Conservation (phyloP, 30 jellyfish, hydroid and myxozoan genomes). For the Aurelia coerulea region DNA sequence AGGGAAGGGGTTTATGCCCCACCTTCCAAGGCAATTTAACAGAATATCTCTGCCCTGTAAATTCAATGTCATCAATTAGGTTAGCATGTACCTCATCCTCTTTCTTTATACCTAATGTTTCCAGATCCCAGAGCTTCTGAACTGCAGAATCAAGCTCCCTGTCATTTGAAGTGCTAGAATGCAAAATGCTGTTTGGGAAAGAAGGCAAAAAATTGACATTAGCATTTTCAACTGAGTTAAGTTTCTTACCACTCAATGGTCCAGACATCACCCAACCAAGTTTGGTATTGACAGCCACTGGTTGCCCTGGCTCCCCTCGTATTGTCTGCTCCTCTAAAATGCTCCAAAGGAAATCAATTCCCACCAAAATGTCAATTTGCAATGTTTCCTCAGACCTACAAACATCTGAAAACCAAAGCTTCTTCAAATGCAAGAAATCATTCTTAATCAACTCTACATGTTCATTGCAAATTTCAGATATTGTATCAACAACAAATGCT, state of each 20-base stretch:
- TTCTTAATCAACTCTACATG: no score
- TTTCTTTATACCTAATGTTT: conserved; percentile 51
- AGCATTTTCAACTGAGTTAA: conserved; percentile 12
- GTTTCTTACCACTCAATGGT: conserved; percentile 11
- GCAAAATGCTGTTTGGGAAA: no score
- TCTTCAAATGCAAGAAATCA: no score
- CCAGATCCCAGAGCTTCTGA: conserved; percentile 59
- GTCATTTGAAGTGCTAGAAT: not conserved
- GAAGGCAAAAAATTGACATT: not conserved
- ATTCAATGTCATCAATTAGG: conserved; percentile 37
- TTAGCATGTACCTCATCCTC: conserved; percentile 49
- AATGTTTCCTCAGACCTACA: no score
- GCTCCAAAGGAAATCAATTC: no score
- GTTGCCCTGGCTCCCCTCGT: conserved; percentile 53
- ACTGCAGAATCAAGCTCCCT: conserved; percentile 4
- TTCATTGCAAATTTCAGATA: no score
- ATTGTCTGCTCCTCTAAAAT: no score
- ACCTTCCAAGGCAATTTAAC: conserved; percentile 71
- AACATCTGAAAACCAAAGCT: no score
- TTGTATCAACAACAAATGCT: no score
- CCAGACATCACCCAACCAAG: conserved; percentile 44
- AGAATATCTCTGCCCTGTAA: conserved; percentile 61
- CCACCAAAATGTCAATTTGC: no score
- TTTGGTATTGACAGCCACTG: conserved; percentile 33
- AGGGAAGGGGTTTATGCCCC: conserved; percentile 67